Evolutionary conservation across 2,888 invertebrate genomes (phyloP), one percentile per base, ranked within the genome.

Genomic region (Neoaliturus tenellus): DNA sequence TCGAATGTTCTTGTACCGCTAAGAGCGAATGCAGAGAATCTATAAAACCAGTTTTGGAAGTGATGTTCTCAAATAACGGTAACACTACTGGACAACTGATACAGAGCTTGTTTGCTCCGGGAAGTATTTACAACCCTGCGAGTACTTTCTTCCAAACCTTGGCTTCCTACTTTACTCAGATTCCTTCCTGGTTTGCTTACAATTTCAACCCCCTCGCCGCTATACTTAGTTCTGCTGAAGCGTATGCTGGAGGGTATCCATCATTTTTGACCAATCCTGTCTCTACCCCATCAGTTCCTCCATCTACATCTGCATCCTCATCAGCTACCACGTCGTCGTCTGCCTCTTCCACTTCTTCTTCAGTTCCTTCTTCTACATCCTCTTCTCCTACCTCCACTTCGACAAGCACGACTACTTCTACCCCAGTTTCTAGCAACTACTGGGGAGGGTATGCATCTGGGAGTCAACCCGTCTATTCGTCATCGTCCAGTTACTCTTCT

Each of bases 151-250:
- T 62, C 28, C 35, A 71, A 35, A 39, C 3, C 71, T 17, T 71
- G 3, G 71, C 39, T 3, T 39, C 39, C 1, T 71, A n/a, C 23
- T 71, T 71, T 25, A 71, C 20, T 39, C 71, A 71, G 35, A 71
- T 71, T n/a, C 71, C 71, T 35, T 23, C 35, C 2, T 75, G 75
- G 75, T 28, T 75, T 10, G 20, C 6, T 48, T 75, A 5, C 25
- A 75, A 75, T 48, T 75, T 75, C 75, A 75, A 48, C n/a, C 75
- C 75, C 3, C 44, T 75, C 23, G 25, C 39, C 35, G n/a, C n/a
- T n/a, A n/a, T n/a, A n/a, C n/a, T n/a, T n/a, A n/a, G n/a, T n/a
- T 39, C 71, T 8, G 17, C 25, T 33, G n/a, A n/a, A n/a, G n/a
- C n/a, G n/a, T n/a, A n/a, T 55, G 12, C 14, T 1, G 31, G 31